Percentiles rank a stretch among this genome's conserved stretches.
Evolutionary conservation across 37 sponge, comb jelly and placozoan genomes (phyloP).

Genomic region (Cliona cf. orientalis): DNA sequence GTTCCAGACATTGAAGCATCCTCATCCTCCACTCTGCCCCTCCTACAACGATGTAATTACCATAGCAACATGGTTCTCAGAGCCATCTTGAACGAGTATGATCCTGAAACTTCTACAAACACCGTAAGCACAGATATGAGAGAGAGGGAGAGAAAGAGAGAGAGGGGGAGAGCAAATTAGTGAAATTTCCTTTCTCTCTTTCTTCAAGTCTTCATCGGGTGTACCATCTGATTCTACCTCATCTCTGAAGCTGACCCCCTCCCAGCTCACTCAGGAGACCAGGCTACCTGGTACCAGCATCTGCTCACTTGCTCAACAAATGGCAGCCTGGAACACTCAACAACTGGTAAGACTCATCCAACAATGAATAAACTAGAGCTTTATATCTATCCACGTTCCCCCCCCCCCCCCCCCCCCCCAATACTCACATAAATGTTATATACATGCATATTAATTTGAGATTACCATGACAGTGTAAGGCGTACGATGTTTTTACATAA

Average conservation of each 20-base stretch:
- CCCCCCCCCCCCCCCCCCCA: neutral
- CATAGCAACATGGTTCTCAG: slow-evolving; percentile 80
- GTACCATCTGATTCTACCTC: too few species aligned
- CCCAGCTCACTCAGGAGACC: slow-evolving; percentile 1
- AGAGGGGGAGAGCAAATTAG: too few species aligned
- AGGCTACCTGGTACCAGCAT: neutral
- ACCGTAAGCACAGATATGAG: neutral
- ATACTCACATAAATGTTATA: neutral
- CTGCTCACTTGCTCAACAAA: slow-evolving; percentile 6
- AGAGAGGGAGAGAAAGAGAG: neutral
- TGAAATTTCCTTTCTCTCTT: too few species aligned
- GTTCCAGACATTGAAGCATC: slow-evolving; percentile 1
- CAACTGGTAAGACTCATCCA: neutral
- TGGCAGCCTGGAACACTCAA: neutral
- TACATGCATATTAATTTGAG: too few species aligned
- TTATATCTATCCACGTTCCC: neutral
- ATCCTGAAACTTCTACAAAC: neutral
- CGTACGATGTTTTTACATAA: too few species aligned
- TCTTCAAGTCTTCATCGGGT: too few species aligned
- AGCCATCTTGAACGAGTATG: slow-evolving; percentile 31
- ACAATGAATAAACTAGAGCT: neutral
- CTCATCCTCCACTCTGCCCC: neutral
- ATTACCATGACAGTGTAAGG: too few species aligned
- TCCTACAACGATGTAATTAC: slow-evolving; percentile 74
- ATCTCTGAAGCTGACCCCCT: neutral